Percentiles rank a stretch among this genome's conserved stretches.
These are phyloP conservation scores for Zootermopsis nevadensis DNA, from an alignment of 2,888 invertebrate species.

Conservation along the genomic window DNA sequence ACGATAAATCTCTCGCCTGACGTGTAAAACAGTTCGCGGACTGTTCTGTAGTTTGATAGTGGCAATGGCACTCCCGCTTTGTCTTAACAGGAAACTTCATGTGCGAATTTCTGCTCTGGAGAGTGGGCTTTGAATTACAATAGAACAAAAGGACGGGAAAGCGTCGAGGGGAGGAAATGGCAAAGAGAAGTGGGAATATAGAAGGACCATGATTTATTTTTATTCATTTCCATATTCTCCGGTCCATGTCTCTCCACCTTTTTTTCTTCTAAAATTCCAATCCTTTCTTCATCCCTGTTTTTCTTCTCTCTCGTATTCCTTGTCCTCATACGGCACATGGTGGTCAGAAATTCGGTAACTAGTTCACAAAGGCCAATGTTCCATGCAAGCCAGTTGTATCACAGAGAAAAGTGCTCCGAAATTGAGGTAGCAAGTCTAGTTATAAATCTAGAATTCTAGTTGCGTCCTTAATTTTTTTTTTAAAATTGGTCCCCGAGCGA, in stretches of 20 bases:
- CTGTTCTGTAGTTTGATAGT: neutral
- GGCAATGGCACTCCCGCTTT: neutral
- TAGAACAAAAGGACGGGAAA: conserved; percentile 17
- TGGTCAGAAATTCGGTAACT: neutral
- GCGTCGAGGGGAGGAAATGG: neutral
- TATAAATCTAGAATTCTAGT: too few relatives aligned
- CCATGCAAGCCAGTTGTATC: too few relatives aligned
- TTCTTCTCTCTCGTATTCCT: neutral
- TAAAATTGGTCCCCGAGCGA: too few relatives aligned
- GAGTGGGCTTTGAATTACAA: conserved; percentile 28
- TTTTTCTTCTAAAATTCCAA: conserved; percentile 5
- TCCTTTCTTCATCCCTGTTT: neutral
- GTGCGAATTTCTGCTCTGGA: neutral
- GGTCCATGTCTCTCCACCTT: neutral
- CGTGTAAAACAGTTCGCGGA: neutral
- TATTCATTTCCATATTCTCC: conserved; percentile 39
- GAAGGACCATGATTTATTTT: conserved; percentile 37
- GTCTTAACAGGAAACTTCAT: conserved; percentile 22
- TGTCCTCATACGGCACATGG: neutral
- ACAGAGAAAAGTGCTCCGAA: too few relatives aligned
- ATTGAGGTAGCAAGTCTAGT: too few relatives aligned
- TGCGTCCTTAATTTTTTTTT: too few relatives aligned
- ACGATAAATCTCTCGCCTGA: neutral
- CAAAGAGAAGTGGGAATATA: neutral
- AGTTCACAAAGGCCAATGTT: neutral